These are phyloP conservation scores for Neodiprion lecontei DNA, from an alignment of 1,140 invertebrate species.

Conservation along the genomic window DNA sequence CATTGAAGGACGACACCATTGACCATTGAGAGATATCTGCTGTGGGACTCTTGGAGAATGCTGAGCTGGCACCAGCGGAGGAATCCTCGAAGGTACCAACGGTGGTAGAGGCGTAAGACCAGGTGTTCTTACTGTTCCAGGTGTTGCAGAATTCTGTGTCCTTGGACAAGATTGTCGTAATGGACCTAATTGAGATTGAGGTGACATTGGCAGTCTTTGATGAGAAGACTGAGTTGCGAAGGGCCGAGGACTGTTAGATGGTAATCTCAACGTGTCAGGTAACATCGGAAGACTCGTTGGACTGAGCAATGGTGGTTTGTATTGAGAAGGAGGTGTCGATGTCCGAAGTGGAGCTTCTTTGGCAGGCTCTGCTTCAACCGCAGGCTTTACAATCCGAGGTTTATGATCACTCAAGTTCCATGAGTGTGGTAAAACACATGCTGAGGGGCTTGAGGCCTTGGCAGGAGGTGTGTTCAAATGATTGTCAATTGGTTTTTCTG, in stretches of 20 bases:
- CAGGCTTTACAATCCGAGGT: conserved; percentile 22
- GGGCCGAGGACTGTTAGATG: conserved; percentile 39
- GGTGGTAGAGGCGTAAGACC: conserved; percentile 37
- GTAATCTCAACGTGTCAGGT: conserved; percentile 33
- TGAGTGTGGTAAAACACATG: conserved; percentile 52
- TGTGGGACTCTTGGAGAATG: conserved; percentile 43
- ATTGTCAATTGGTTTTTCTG: conserved; percentile 50
- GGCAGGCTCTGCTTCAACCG: background rate
- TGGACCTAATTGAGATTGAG: conserved; percentile 49
- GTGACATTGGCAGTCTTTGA: conserved; percentile 50
- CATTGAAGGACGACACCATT: conserved; percentile 46
- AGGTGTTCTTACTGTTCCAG: conserved; percentile 12
- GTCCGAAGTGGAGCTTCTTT: conserved; percentile 14
- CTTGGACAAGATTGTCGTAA: conserved; percentile 51
- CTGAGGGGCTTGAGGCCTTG: conserved; percentile 42
- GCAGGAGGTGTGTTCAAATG: conserved; percentile 21
- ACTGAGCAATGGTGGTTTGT: conserved; percentile 36
- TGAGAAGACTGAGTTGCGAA: conserved; percentile 37
- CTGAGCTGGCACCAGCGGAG: conserved; percentile 46
- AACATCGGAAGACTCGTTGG: background rate
- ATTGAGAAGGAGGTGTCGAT: conserved; percentile 37
- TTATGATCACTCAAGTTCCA: conserved; percentile 51
- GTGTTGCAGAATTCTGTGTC: conserved; percentile 34
- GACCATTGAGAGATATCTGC: conserved; percentile 53
- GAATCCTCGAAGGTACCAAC: conserved; percentile 42